Evolutionary conservation across 1,140 invertebrate species (phyloP).

Genomic region (Cardiocondyla obscurior): DNA sequence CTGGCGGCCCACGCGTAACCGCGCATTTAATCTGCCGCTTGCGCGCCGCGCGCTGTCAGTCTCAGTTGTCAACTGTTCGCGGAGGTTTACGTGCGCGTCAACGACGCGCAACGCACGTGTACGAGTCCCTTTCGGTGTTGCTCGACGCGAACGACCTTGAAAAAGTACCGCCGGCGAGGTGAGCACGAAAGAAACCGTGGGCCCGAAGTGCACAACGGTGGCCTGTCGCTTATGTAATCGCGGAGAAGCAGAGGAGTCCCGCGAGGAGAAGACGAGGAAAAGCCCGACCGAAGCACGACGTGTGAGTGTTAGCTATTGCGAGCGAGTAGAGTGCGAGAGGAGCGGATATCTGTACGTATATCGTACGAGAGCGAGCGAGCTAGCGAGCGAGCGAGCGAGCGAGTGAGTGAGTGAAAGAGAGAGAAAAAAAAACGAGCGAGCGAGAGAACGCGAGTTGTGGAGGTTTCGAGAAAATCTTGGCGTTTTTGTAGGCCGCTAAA

Average conservation of each 20-base stretch:
- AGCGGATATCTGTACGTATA: not conserved
- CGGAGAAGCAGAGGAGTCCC: not conserved
- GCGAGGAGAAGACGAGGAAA: conserved; percentile 20
- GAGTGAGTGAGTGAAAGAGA: not conserved
- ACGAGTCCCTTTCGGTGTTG: not conserved
- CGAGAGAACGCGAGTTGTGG: not conserved
- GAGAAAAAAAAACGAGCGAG: too few species aligned
- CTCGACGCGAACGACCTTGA: conserved; percentile 1
- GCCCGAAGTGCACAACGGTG: not conserved
- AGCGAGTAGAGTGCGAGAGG: not conserved
- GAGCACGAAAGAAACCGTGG: conserved; percentile 39
- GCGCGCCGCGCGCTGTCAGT: conserved; percentile 68
- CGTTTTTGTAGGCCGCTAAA: not conserved
- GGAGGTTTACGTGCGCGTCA: not conserved
- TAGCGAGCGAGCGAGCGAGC: conserved; percentile 1
- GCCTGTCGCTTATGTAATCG: conserved; percentile 46
- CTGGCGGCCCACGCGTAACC: conserved; percentile 56
- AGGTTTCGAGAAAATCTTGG: conserved; percentile 38
- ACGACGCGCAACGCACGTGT: not conserved
- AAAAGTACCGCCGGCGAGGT: not conserved
- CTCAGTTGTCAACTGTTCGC: conserved; percentile 29
- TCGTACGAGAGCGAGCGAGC: not conserved
- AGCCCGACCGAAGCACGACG: conserved; percentile 12
- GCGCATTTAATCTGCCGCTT: conserved; percentile 71
- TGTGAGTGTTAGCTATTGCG: conserved; percentile 39